These are phyloP conservation scores for Dynastes hyllus DNA, from an alignment of 2,888 invertebrate genomes.

Conservation along the genomic window DNA sequence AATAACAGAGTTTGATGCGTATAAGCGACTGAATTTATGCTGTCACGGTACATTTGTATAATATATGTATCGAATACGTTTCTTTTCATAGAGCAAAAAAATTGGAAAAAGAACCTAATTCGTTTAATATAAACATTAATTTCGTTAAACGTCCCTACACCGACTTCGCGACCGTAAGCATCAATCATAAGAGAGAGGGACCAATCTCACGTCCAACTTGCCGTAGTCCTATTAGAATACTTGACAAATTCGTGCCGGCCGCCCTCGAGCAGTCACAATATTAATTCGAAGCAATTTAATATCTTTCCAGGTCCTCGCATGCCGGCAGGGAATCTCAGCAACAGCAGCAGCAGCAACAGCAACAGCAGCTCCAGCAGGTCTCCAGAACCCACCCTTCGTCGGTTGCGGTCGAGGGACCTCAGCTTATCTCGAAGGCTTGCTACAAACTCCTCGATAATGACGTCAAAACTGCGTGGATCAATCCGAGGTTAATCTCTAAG, in stretches of 20 bases:
- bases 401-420: slow-evolving; percentile 63
- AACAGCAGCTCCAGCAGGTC: slow-evolving; percentile 58
- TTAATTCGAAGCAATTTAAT: slow-evolving; percentile 47
- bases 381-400: slow-evolving; percentile 59
- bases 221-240: slow-evolving; percentile 8
- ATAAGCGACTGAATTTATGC: not conserved
- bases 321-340: slow-evolving; percentile 59
- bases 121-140: slow-evolving; percentile 18
- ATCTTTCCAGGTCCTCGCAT: slow-evolving; percentile 63
- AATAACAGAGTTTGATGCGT: not conserved
- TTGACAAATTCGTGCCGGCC: slow-evolving; percentile 36
- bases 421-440: slow-evolving; percentile 72
- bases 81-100: not conserved
- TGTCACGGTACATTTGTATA: not conserved
- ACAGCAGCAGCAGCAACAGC: slow-evolving; percentile 45
- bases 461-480: slow-evolving; percentile 76
- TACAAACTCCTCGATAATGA: slow-evolving; percentile 75
- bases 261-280: slow-evolving; percentile 27
- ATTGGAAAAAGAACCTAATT: not conserved
- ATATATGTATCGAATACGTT: not conserved
- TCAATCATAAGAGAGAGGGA: slow-evolving; percentile 11
- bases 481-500: slow-evolving; percentile 75
- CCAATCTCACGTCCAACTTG: slow-evolving; percentile 1
- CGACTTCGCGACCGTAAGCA: slow-evolving; percentile 1
- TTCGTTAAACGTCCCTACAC: not conserved